These are phyloP conservation scores for Mythimna lalbum DNA, from an alignment of 2,888 invertebrate genomes.

Conservation along the genomic window DNA sequence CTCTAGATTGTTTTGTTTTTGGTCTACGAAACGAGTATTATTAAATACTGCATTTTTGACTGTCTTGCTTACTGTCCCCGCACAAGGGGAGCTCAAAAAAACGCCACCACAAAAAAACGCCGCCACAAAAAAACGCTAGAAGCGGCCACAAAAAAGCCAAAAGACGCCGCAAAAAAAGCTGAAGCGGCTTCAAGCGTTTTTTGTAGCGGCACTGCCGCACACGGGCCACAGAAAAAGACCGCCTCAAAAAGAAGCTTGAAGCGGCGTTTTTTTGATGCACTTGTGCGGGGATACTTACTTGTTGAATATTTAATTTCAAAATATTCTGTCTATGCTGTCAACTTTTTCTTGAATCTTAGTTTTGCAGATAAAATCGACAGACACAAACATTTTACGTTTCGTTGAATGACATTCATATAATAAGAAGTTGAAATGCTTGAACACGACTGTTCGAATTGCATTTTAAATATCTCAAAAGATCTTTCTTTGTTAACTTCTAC, in stretches of 20 bases:
- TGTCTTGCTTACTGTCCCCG: constrained; percentile 9
- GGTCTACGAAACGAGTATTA: constrained; percentile 21
- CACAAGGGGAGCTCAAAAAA: too few relatives aligned
- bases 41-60: constrained; percentile 26
- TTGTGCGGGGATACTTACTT: too few relatives aligned
- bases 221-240: too few relatives aligned
- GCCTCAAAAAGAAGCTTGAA: too few relatives aligned
- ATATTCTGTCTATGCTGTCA: neutral
- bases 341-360: constrained; percentile 16
- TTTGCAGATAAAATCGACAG: constrained; percentile 14
- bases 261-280: too few relatives aligned
- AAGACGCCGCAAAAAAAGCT: too few relatives aligned
- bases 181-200: too few relatives aligned
- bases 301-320: constrained; percentile 24
- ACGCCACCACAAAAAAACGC: too few relatives aligned
- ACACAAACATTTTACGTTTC: constrained; percentile 11
- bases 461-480: constrained; percentile 6
- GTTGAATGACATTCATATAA: neutral
- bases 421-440: constrained; percentile 16
- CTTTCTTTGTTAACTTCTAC: constrained; percentile 16
- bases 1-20: constrained; percentile 33
- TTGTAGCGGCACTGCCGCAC: too few relatives aligned
- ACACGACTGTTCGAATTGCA: constrained; percentile 15
- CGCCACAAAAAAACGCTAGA: too few relatives aligned
- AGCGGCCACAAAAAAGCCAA: too few relatives aligned